A percentile compares a stretch with the other conserved stretches of the same genome.
These are phyloP conservation scores for Diceros bicornis DNA, from an alignment of 2,797 vertebrate species.

Conservation along the genomic window DNA sequence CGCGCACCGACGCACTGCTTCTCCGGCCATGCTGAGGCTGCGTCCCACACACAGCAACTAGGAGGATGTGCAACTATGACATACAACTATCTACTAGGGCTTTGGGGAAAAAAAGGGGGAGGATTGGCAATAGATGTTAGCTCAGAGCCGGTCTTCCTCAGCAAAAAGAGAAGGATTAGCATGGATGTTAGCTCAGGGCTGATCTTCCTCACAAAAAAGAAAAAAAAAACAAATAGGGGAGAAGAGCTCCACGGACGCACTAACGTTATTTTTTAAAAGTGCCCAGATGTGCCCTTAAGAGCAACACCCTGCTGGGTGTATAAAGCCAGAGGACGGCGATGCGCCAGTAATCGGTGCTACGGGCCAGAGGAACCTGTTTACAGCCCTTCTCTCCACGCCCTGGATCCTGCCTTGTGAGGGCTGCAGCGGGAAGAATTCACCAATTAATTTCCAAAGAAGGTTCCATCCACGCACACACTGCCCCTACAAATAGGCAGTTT, in stretches of 20 bases:
- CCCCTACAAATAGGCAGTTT: not conserved
- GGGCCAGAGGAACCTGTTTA: rapidly evolving
- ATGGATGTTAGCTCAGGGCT: too few relatives aligned
- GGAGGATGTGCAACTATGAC: too few relatives aligned
- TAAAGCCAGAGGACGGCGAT: rapidly evolving
- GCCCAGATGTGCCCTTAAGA: not conserved
- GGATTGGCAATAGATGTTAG: too few relatives aligned
- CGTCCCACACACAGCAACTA: too few relatives aligned
- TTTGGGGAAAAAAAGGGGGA: too few relatives aligned
- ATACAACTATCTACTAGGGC: too few relatives aligned
- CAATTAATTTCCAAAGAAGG: not conserved
- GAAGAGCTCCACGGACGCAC: not conserved
- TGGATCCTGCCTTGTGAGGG: rapidly evolving
- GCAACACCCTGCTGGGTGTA: not conserved
- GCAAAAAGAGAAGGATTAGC: too few relatives aligned
- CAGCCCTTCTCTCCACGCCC: rapidly evolving
- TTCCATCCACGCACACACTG: not conserved
- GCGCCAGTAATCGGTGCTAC: rapidly evolving
- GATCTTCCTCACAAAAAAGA: too few relatives aligned
- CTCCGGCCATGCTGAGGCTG: too few relatives aligned
- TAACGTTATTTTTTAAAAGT: not conserved
- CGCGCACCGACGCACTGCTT: too few relatives aligned
- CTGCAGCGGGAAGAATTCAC: not conserved
- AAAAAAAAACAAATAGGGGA: not conserved
- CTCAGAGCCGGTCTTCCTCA: too few relatives aligned